Evolutionary conservation across 2,113 vertebrate species (phyloP), one percentile per base, ranked within the genome.

Genomic region (Psittacula cyanocephala): DNA sequence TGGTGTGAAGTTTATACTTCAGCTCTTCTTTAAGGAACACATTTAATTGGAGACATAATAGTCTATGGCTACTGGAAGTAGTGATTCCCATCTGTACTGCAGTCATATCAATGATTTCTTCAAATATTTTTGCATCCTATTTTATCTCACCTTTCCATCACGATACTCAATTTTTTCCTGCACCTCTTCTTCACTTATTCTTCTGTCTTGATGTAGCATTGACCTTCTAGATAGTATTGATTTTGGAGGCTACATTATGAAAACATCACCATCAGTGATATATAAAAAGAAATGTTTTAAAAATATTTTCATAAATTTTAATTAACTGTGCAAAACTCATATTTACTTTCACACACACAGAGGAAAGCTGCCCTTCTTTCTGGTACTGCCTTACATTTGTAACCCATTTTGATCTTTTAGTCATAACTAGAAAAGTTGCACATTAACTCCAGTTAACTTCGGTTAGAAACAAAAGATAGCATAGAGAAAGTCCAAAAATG

Each of bases 71-170:
- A 33, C 33, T 53, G 44, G 57, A 76, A 94, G n/a, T 17, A 60
- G 24, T 71, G 35, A 31, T 60, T 91, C 55, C 18, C 16, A 43
- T 53, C 31, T 46, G 25, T 53, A 59, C 17, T 39, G 29, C 44
- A 39, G 31, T 37, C 37, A 18, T 64, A 6, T 5, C 37, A 16
- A 44, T 29, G 31, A 44, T 39, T 10, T 62, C 57, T 80, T 55
- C 8, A 37, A 62, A 28, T 60, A 47, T n/a, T n/a, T 81, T 78
- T 47, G 31, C 33, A 68, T 10, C 2, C 8, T 77, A 8, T 78
- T 91, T 83, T 86, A 20, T 47, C 81, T 96, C 93, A 98, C 97
- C 94, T 98, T 98, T 88, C 97, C 96, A 94, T 98, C 97, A 87
- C 10, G 53, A 88, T 96, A 96, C 31, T 96, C 81, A 76, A 79